Evolutionary conservation across 35 echinoderm and acorn worm species (phyloP), one percentile per base, ranked within the genome.

Genomic region (Eucidaris tribuloides): DNA sequence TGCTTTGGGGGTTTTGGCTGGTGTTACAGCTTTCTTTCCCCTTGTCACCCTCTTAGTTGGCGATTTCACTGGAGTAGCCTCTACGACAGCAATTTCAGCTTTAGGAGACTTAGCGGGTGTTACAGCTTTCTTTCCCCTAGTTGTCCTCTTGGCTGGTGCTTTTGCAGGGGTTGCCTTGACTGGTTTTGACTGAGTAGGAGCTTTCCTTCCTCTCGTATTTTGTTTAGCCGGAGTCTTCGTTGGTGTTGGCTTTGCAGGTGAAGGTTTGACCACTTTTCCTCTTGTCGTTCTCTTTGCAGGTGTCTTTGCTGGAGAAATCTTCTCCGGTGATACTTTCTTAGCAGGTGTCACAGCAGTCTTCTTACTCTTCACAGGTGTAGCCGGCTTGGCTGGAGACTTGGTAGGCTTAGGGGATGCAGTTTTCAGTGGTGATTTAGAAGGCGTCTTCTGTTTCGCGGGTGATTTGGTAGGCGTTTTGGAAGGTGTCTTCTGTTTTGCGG

Each of bases 121-220:
- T 56, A 61, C 77, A 41, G 43, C 82, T 25, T 83, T 83, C 43
- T 40, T 87, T 42, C 91, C 85, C 42, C 91, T 52, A 13, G 76
- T 76, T 46, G 91, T 89, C 74, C 58, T 89, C 56, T 94, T 89
- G 20, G 36, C 81, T 32, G 91, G 71, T 2, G 91, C 81, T 33
- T 72, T 65, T 78, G 54, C 79, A 42, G 80, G 89, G 29, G 68
- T 74, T 44, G 41, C 39, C 24, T 40, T 42, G 11, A 80, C 78
- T 33, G 84, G 20, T 72, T 65, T 30, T 30, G 40, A 36, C 37
- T 86, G 76, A 44, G 76, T 40, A 34, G 58, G 37, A 25, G 84
- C 45, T 87, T 32, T 78, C 33, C 79, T 78, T 30, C 46, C 62
- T 42, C 59, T 41, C 80, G 72, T 38, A 37, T 59, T 29, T 70